Evolutionary conservation across 2,113 vertebrate genomes (phyloP), one percentile per base, ranked within the genome.

Genomic region (Microcebus griseorufus): DNA sequence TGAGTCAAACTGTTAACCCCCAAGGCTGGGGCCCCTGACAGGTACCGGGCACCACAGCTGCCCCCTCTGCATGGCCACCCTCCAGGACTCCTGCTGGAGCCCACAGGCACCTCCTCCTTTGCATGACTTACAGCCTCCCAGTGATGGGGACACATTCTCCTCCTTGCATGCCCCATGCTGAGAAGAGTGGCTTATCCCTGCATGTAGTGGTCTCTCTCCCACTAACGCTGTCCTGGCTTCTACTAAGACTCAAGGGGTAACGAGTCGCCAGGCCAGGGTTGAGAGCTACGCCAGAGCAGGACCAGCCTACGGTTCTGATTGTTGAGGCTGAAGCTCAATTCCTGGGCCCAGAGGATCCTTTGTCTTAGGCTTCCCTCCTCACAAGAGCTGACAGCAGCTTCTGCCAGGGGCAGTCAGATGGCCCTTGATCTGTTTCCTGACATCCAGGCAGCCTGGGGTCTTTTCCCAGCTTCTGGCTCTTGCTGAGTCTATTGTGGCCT

Each of bases 1-100:
- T 95, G 99, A 99, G 98, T 99, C 99, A 99, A 99, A 99, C 99
- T 99, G 99, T 99, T 99, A 99, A 99, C 98, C 98, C 96, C 97
- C 94, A 79, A 95, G 98, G 69, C 94, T 94, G 98, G 97, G 98
- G 97, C 96, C 97, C 85, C 96, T 88, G 92, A 94, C 95, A 98
- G 98, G 98, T 98, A 98, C 95, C 10, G 62, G 90, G 96, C 87
- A 90, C 82, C 93, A 79, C 39, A 96, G 97, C 95, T 76, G 80
- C 76, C 93, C 75, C 62, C 82, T 55, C n/a, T 90, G 96, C 95
- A 97, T 96, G 98, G 93, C 97, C 81, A 81, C 86, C 92, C 23
- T 94, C 81, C 70, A 37, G 55, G 92, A 75, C n/a, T 82, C 34
- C 55, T 65, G 58, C 62, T 76, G 82, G 67, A 88, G 51, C 29